Evolutionary conservation across 2,888 invertebrate species (phyloP), one percentile per base, ranked within the genome.

Genomic region (Drosophila glabriapex): DNA sequence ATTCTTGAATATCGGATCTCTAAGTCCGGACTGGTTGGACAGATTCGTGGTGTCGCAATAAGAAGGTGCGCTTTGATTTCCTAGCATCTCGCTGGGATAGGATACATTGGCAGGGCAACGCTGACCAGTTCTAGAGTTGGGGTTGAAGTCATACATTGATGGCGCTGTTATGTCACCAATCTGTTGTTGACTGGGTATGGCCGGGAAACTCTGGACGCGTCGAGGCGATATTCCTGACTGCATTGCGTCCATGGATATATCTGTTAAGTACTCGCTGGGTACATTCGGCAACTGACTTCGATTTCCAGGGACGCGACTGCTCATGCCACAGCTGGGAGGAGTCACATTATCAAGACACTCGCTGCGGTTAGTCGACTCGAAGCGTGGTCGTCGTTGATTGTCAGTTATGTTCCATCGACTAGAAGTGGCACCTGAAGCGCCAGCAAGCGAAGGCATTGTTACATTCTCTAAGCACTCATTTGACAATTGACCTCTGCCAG

Each of bases 81-180:
- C 58, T 25, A 73, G 53, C 43, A 62, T 31, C 33, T 67, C 63
- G 0, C 22, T 43, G 22, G 81, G 71, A 53, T 53, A 66, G 14
- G 68, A 78, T 25, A 37, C n/a, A 37, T 69, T 43, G 9, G 49
- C 29, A 1, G 35, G 35, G 14, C 53, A 29, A 14, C 33, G 46
- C 4, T 16, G 49, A 16, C 43, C 25, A 37, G 6, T n/a, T 10
- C 54, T 22, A 0, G 63, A 50, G 5, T 29, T 19, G 10, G 22
- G 4, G 41, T 31, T 7, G 12, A 0, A 7, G 37, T 69, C 50
- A 14, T 28, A 22, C 53, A 68, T 56, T 4, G 65, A 35, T 6
- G 75, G 83, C 12, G 55, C 67, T 1, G 76, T 67, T 33, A 63
- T 79, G 14, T 72, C 68, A n/a, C 35, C 33, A 37, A 83, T 68